Evolutionary conservation across 1,140 invertebrate genomes (phyloP), one percentile per base, ranked within the genome.

Genomic region (Sycobia sp.): DNA sequence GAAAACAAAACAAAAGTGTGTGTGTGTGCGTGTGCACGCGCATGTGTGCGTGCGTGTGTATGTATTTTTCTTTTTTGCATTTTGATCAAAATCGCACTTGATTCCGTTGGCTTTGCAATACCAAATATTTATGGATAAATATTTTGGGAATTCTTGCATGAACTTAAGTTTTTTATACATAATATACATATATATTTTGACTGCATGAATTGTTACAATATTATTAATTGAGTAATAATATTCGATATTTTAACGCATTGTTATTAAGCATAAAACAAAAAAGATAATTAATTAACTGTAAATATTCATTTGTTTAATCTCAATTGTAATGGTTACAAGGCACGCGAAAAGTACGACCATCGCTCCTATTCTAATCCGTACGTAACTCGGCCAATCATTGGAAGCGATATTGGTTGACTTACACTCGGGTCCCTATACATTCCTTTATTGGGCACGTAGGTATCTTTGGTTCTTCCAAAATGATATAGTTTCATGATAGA

Each of bases 391-490:
- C 22, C 16, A 32, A 51, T 38, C 5, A 18, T 36, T 41, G 27
- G 54, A 51, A n/a, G 39, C 18, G 18, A n/a, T 23, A 41, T 53
- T 41, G 13, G 16, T 18, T 3, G 23, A 14, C n/a, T 49, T 27
- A 38, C 36, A 27, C 25, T 57, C 32, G 36, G 36, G 57, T 57
- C 41, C 16, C 23, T 49, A 39, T 34, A 63, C 61, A 74, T 73
- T 75, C 71, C 76, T 73, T 75, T 71, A 78, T 69, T 74, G 76
- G 76, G 73, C 70, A 76, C 74, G 69, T 73, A 77, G 78, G 73
- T 76, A 76, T 78, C 75, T 78, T 79, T 79, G 71, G 73, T 75
- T 59, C 67, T 54, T 72, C 60, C 65, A 39, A 76, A 16, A 43
- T 9, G 20, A 36, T 9, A 71, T 69, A 66, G 68, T 70, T 73